Percentiles rank a stretch among this genome's conserved stretches.
phyloP scores from a whole-genome alignment of 2,797 vertebrate genomes.

The Melanotaenia parkinsoni region DNA sequence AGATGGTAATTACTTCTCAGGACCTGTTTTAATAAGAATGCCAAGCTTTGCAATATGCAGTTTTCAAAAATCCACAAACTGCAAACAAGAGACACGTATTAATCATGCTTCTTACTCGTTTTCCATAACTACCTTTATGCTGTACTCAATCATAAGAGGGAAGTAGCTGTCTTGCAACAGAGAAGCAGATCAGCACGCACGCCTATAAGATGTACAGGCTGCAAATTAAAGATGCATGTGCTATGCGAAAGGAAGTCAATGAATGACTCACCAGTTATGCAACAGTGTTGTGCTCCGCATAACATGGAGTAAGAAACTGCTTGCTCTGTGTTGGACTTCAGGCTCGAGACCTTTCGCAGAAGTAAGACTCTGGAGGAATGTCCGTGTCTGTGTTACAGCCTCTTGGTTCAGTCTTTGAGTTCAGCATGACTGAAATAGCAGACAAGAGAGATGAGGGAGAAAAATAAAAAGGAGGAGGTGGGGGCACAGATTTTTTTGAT shows the following conservation, averaged over 20 bases:
- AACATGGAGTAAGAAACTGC: constrained; percentile 52
- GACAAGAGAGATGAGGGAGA: constrained; percentile 17
- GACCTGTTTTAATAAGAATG: neutral
- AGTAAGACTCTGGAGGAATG: constrained; percentile 53
- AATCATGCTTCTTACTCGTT: neutral
- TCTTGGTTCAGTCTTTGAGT: constrained; percentile 25
- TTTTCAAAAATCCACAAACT: constrained; percentile 5
- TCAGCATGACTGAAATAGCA: constrained; percentile 30
- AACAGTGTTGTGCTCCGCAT: constrained; percentile 43
- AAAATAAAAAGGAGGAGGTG: neutral
- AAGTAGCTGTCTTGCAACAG: neutral
- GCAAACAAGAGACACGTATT: neutral
- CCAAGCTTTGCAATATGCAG: neutral
- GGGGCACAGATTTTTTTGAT: constrained; percentile 13
- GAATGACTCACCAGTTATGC: constrained; percentile 62
- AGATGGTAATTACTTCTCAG: neutral
- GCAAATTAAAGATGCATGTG: constrained; percentile 51
- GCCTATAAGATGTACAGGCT: constrained; percentile 1
- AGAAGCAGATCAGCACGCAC: constrained; percentile 9
- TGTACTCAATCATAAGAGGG: neutral
- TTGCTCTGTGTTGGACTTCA: constrained; percentile 13
- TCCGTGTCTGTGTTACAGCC: constrained; percentile 33
- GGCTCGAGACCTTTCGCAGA: constrained; percentile 36
- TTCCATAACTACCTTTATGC: neutral
- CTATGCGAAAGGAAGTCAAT: constrained; percentile 31